These are phyloP conservation scores for Aspiorhynchus laticeps DNA, from an alignment of 2,113 vertebrate species.

Conservation along the genomic window DNA sequence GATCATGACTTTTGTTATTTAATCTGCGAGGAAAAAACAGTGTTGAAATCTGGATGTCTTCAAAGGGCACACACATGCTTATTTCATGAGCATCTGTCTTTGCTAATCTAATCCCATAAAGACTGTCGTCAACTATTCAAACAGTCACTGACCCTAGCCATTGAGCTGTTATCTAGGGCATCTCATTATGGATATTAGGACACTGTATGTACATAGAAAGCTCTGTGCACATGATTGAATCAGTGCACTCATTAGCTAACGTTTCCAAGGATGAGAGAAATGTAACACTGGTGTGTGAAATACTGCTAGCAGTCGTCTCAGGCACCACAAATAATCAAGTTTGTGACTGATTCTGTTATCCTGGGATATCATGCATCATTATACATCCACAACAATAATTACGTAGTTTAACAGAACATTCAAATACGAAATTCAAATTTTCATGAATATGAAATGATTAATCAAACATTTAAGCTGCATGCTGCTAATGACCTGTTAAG, in stretches of 20 bases:
- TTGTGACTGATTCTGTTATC: neutral
- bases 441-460: too few relatives aligned
- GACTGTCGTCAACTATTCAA: neutral
- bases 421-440: too few relatives aligned
- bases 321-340: neutral
- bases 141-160: neutral
- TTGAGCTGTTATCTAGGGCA: neutral
- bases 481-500: neutral
- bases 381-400: neutral
- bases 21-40: neutral
- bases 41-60: neutral
- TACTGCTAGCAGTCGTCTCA: neutral
- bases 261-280: neutral
- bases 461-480: neutral
- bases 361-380: neutral
- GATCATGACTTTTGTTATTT: neutral
- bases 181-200: neutral
- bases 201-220: neutral
- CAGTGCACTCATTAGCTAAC: neutral
- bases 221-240: neutral
- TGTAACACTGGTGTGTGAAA: neutral
- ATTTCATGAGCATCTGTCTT: neutral
- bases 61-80: neutral
- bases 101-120: neutral
- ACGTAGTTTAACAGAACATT: too few relatives aligned